A percentile compares a stretch with the other conserved stretches of the same genome.
These are phyloP conservation scores for Zaprionus nigranus DNA, from an alignment of 1,140 invertebrate species.

Conservation along the genomic window DNA sequence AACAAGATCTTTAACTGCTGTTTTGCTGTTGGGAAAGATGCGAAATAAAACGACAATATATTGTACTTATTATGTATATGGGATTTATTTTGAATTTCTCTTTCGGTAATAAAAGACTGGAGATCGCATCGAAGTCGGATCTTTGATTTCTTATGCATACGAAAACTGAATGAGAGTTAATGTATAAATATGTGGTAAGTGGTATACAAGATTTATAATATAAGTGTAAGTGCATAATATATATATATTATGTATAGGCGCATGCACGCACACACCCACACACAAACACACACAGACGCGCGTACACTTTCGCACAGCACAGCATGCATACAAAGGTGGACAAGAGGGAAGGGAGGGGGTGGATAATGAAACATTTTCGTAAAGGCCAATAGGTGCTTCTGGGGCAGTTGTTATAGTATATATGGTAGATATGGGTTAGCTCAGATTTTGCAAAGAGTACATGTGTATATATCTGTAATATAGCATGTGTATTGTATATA, in stretches of 20 bases:
- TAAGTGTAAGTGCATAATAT: conserved; percentile 44
- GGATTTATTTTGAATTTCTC: conserved; percentile 43
- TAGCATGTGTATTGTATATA: conserved; percentile 8
- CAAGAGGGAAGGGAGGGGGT: background rate
- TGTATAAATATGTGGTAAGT: conserved; percentile 59
- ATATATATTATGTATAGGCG: conserved; percentile 21
- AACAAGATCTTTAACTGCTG: background rate
- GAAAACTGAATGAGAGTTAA: conserved; percentile 31
- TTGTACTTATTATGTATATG: conserved; percentile 28
- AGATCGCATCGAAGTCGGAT: conserved; percentile 42
- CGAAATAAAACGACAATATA: conserved; percentile 22
- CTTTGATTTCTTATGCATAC: conserved; percentile 24
- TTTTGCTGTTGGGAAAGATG: background rate
- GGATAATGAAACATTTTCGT: conserved; percentile 19
- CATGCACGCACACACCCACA: conserved; percentile 15
- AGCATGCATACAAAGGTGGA: conserved; percentile 14
- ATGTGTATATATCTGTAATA: conserved; percentile 13
- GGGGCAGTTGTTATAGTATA: conserved; percentile 17
- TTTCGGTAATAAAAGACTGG: conserved; percentile 41
- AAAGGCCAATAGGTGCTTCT: conserved; percentile 32
- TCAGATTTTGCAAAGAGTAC: conserved; percentile 13
- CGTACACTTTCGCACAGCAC: conserved; percentile 27
- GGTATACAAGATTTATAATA: conserved; percentile 38
- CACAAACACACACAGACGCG: conserved; percentile 3
- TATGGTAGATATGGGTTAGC: background rate